These are phyloP conservation scores for Coleophora deauratella DNA, from an alignment of 2,888 invertebrate genomes.

Conservation along the genomic window DNA sequence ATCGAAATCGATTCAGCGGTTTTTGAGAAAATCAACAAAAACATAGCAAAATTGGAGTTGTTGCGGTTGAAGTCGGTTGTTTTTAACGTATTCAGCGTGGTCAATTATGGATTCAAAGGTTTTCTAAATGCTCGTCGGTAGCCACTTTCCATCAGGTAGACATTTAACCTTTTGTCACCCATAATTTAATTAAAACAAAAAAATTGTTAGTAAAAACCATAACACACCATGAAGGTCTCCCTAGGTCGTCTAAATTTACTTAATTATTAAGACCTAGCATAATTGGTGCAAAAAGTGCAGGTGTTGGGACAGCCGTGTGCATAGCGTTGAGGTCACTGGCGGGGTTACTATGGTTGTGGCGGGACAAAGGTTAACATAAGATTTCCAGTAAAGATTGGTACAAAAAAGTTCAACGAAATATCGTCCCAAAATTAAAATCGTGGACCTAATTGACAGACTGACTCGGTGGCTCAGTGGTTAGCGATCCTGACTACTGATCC, in stretches of 20 bases:
- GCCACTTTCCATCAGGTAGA: constrained; percentile 12
- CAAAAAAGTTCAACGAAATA: not conserved
- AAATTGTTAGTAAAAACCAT: too few species aligned
- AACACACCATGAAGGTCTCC: too few species aligned
- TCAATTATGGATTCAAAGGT: too few species aligned
- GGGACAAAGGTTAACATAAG: not conserved
- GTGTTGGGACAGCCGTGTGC: constrained; percentile 1
- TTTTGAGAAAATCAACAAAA: too few species aligned
- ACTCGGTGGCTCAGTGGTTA: too few species aligned
- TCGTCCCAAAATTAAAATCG: too few species aligned
- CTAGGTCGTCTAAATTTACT: constrained; percentile 1
- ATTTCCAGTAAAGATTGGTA: not conserved
- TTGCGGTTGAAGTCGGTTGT: too few species aligned
- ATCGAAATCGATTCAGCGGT: too few species aligned
- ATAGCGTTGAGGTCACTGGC: constrained; percentile 2
- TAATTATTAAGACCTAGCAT: constrained; percentile 8
- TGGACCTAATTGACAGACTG: too few species aligned
- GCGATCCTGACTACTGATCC: too few species aligned
- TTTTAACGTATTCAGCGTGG: too few species aligned
- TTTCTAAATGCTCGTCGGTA: constrained; percentile 18
- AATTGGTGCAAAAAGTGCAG: constrained; percentile 13
- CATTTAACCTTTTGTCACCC: constrained; percentile 13
- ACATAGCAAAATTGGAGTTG: too few species aligned
- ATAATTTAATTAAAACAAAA: constrained; percentile 13
- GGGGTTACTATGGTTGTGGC: not conserved